Base-by-base conservation (phyloP, 1,140 invertebrate genomes). In the Mercenaria mercenaria region DNA sequence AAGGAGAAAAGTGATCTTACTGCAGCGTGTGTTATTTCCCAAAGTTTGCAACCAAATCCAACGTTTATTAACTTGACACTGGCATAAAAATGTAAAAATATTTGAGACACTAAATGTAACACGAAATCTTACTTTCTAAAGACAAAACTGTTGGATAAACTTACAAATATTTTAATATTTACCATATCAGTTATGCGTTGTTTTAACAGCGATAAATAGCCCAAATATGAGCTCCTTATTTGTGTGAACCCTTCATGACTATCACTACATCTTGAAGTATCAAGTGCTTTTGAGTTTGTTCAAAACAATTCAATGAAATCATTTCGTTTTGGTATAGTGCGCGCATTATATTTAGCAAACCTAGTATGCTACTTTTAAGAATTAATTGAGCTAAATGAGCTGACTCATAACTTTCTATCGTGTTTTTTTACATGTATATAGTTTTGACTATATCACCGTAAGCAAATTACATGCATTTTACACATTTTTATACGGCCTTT, bases 201-300 rank as follows among this genome's bases (percentile, higher is more conserved):
- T 85, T 76, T 43, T 74, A 13, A 72, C 26, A 74, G 50, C 41
- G 37, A 74, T 74, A 85, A 52, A 74, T 59, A 67, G 64, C n/a
- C 50, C 50, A 50, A 56, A 74, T 41, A 43, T 26, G 47, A 76
- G 47, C 29, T 39, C 61, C 67, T 41, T 69, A 32, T 85, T 74
- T 37, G 69, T 76, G 83, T 74, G 64, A 56, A 85, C 50, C 32
- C 64, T 37, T 74, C 43, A 85, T 85, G 83, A 85, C 83, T 85
- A 85, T 85, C 83, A 15, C 29, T 4, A 34, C 41, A 85, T 85
- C 83, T 69, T 20, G 11, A 50, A 11, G 52, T 47, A 6, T 69
- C 43, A 74, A 52, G 83, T 72, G 69, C 23, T 32, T 26, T 64
- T 56, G 50, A 20, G 20, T 29, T 72, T 74, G 20, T 50, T 69